Percentiles rank a stretch among this genome's conserved stretches.
phyloP scores from a whole-genome alignment of 2,888 invertebrate genomes.

The Oithona nana region DNA sequence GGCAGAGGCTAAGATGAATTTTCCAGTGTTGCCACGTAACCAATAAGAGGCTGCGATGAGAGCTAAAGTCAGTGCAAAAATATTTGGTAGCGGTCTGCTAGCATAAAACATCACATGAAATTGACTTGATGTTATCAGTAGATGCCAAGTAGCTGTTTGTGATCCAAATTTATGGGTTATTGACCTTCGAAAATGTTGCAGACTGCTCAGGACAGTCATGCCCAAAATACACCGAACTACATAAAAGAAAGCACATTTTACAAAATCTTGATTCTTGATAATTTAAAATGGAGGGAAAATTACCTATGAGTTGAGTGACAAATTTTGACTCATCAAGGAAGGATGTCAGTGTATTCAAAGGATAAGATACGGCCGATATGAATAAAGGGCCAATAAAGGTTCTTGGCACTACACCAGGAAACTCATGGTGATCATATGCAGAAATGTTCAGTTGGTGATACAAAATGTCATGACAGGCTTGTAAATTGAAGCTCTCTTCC shows the following conservation, averaged over 20 bases:
- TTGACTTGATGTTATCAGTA: slow-evolving; percentile 66
- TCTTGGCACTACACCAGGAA: slow-evolving; percentile 91
- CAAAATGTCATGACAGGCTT: slow-evolving; percentile 91
- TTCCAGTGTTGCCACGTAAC: slow-evolving; percentile 51
- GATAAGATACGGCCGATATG: slow-evolving; percentile 55
- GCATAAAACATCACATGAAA: slow-evolving; percentile 97
- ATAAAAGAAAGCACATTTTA: slow-evolving; percentile 26
- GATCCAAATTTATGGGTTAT: slow-evolving; percentile 57
- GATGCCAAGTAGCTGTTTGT: slow-evolving; percentile 59
- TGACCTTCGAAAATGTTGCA: slow-evolving; percentile 50
- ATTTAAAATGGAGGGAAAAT: slow-evolving; percentile 21
- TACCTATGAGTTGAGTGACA: slow-evolving; percentile 71
- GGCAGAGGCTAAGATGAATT: slow-evolving; percentile 64
- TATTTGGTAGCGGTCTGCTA: slow-evolving; percentile 82
- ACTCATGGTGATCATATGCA: slow-evolving; percentile 94
- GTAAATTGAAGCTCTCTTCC: slow-evolving; percentile 96
- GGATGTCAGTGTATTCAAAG: slow-evolving; percentile 47
- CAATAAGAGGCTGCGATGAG: slow-evolving; percentile 65
- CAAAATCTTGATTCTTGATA: not conserved
- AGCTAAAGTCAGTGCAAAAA: slow-evolving; percentile 73
- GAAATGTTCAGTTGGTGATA: slow-evolving; percentile 65
- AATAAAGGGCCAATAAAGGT: slow-evolving; percentile 80
- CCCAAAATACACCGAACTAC: slow-evolving; percentile 65
- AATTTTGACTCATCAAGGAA: slow-evolving; percentile 56
- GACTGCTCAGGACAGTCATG: slow-evolving; percentile 48